These are phyloP conservation scores for Actinemys pallida DNA, from an alignment of 2,113 vertebrate species.

Conservation along the genomic window DNA sequence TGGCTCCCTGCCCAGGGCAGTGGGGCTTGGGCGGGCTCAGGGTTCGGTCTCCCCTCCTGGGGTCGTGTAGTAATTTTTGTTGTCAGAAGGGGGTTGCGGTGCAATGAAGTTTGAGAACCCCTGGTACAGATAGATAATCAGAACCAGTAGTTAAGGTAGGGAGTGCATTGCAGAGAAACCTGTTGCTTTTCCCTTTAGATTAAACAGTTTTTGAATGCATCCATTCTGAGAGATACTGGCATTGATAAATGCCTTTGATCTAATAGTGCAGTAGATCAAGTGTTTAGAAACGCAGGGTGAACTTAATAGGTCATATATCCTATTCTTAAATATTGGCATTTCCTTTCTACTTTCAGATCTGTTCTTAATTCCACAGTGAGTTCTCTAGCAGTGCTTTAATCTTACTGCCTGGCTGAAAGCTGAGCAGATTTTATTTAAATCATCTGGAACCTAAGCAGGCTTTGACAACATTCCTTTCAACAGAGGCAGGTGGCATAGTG, in stretches of 20 bases:
- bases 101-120: too few relatives aligned
- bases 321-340: background rate
- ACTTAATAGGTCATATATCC: constrained; percentile 3
- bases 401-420: constrained; percentile 57
- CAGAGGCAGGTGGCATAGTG: constrained; percentile 52
- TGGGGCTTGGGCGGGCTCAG: too few relatives aligned
- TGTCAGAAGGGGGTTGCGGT: too few relatives aligned
- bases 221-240: background rate
- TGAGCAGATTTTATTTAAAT: constrained; percentile 74
- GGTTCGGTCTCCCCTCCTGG: too few relatives aligned
- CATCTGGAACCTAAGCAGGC: constrained; percentile 61
- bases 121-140: background rate
- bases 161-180: background rate
- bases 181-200: background rate
- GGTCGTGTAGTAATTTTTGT: too few relatives aligned
- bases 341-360: background rate
- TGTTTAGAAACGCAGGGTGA: constrained; percentile 32
- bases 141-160: background rate
- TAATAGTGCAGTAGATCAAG: background rate
- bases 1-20: too few relatives aligned
- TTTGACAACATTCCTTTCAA: constrained; percentile 74
- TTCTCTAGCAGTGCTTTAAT: constrained; percentile 25
- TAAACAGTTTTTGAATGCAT: constrained; percentile 38
- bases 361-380: constrained; percentile 8
- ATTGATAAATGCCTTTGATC: constrained; percentile 36